Conservation (phyloP, 2,797 vertebrate species). For the Eptatretus atami region DNA sequence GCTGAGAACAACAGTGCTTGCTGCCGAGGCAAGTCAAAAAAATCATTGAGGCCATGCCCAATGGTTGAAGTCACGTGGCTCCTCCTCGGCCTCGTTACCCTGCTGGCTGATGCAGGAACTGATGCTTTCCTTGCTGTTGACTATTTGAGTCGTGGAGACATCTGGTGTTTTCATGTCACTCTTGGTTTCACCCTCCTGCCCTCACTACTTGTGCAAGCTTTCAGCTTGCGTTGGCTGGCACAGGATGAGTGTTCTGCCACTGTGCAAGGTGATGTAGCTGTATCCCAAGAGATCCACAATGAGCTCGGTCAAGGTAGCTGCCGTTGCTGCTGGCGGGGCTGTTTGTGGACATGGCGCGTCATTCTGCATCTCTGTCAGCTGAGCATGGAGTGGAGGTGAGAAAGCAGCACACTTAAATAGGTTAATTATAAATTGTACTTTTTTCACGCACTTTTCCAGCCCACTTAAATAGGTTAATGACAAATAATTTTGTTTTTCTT, state of each 20-base stretch:
- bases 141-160: neutral
- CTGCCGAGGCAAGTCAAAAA: too few species aligned
- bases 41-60: neutral
- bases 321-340: neutral
- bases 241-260: neutral
- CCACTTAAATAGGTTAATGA: too few species aligned
- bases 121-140: conserved; percentile 1
- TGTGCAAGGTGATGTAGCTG: neutral
- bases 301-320: too few species aligned
- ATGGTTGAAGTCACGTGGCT: neutral
- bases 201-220: conserved; percentile 3
- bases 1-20: too few species aligned
- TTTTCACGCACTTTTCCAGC: too few species aligned
- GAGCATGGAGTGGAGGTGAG: conserved; percentile 5
- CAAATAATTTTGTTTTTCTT: too few species aligned
- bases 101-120: neutral
- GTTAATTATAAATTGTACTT: too few species aligned
- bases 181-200: conserved; percentile 1
- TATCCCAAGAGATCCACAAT: neutral
- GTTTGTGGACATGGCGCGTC: neutral
- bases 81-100: neutral
- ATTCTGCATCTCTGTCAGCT: conserved; percentile 3
- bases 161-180: conserved; percentile 4
- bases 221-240: conserved; percentile 1
- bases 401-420: too few species aligned